Percentiles rank a stretch among this genome's conserved stretches.
phyloP scores from a whole-genome alignment of 1,140 invertebrate species.

The Reticulitermes speratus region DNA sequence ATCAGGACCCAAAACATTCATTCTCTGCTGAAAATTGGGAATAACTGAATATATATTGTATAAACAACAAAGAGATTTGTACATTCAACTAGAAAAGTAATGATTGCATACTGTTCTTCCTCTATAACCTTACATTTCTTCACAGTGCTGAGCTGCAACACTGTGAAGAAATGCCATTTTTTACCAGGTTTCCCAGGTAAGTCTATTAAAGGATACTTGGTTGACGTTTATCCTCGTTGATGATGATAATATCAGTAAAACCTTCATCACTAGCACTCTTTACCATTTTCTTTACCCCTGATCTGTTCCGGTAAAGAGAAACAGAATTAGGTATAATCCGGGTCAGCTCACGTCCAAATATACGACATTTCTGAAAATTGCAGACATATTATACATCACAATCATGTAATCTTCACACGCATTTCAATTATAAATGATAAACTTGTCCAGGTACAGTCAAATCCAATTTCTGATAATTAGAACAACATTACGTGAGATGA shows the following conservation, averaged over 20 bases:
- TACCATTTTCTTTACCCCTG: constrained; percentile 92
- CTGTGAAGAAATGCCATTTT: background rate
- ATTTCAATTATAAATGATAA: no score
- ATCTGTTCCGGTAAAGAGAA: constrained; percentile 73
- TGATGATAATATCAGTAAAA: constrained; percentile 87
- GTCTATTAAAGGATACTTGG: constrained; percentile 64
- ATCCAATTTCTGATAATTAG: no score
- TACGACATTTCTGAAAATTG: constrained; percentile 73
- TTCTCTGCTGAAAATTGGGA: no score
- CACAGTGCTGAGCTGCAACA: no score
- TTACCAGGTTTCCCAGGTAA: background rate
- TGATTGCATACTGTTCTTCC: background rate
- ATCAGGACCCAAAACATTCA: no score
- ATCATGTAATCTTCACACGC: no score
- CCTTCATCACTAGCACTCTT: constrained; percentile 72
- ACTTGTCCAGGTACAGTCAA: no score
- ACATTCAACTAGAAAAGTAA: background rate
- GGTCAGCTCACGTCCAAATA: constrained; percentile 88
- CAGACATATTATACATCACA: background rate
- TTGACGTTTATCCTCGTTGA: constrained; percentile 86
- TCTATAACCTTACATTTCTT: background rate
- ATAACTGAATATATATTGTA: no score
- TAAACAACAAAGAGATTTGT: no score
- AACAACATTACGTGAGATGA: no score
- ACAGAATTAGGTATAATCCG: constrained; percentile 90